Base-by-base conservation (phyloP, 1,140 invertebrate species). In the Micrasema minimum region DNA sequence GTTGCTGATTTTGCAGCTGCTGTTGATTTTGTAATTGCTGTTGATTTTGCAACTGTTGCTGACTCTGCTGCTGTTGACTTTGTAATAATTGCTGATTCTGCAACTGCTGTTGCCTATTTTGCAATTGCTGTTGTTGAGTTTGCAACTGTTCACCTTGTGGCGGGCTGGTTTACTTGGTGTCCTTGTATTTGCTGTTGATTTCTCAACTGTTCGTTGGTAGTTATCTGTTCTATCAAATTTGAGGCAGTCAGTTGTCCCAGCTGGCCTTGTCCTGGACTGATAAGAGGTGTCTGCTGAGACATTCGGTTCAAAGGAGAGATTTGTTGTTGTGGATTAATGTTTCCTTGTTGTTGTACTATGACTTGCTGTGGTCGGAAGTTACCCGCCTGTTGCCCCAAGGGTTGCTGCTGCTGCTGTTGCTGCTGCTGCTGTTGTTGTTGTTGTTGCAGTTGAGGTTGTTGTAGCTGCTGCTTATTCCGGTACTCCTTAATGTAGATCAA, bases 71-170 rank as follows among this genome's bases (percentile, higher is more conserved):
- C 22, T 74, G 76, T 48, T 78, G 76, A 55, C 75, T 78, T 59
- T 75, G 76, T 2, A 76, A 74, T 71, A 84, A 82, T 66, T 85
- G 82, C 43, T 86, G 80, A 7, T 81, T 80, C 72, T 83, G 83
- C 57, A 82, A 79, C 68, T 84, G 82, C 23, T 82, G 80, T 66
- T 86, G 85, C 74, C 86, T 86, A 78, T 57, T 6, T 55, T 72
- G 62, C 26, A 22, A 74, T 69, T 85, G 85, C n/a, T 85, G 82
- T 37, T 84, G 81, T 68, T 87, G 86, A 55, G 85, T 86, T 74
- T 88, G 57, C 38, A 43, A 41, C 38, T 61, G 59, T 46, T 64
- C 85, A 65, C 83, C 78, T 57, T 83, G 81, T 43, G 76, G 72
- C 31, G 79, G 76, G 67, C 82, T 22, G 14, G n/a, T 35, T 23